A percentile compares a stretch with the other conserved stretches of the same genome.
These are phyloP conservation scores for Venusia cambrica DNA, from an alignment of 2,888 invertebrate species.

Conservation along the genomic window DNA sequence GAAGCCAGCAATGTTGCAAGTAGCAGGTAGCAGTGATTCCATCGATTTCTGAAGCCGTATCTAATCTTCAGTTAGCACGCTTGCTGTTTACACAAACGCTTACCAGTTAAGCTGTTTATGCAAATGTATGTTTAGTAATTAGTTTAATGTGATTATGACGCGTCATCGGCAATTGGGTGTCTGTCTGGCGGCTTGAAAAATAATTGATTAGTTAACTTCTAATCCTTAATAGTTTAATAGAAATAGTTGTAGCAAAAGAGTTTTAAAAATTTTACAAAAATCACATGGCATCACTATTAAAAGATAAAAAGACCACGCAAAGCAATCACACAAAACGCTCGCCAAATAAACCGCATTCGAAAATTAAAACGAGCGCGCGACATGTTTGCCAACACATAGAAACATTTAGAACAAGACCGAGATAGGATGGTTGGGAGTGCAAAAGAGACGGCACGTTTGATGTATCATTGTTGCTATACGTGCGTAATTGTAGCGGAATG, in stretches of 20 bases:
- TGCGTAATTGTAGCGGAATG: constrained; percentile 55
- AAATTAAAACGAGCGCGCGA: constrained; percentile 73
- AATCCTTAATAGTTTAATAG: neutral
- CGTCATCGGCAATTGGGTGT: constrained; percentile 23
- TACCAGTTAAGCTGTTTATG: constrained; percentile 73
- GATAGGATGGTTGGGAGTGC: constrained; percentile 34
- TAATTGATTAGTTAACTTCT: constrained; percentile 3
- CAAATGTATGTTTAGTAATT: constrained; percentile 23
- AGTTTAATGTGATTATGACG: constrained; percentile 30
- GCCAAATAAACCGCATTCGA: constrained; percentile 72
- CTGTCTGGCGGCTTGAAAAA: constrained; percentile 1
- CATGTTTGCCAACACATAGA: constrained; percentile 52
- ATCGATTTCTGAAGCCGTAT: constrained; percentile 70
- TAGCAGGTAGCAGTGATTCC: constrained; percentile 22
- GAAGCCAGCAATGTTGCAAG: neutral
- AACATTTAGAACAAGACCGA: constrained; percentile 47
- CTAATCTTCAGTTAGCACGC: constrained; percentile 68
- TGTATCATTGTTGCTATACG: constrained; percentile 56
- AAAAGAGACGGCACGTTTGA: constrained; percentile 58
- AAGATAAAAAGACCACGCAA: constrained; percentile 43
- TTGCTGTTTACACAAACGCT: constrained; percentile 76
- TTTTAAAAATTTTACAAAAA: too few species aligned
- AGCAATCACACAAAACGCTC: constrained; percentile 56
- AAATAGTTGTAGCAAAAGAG: too few species aligned
- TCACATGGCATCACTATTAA: constrained; percentile 32